phyloP scores from a whole-genome alignment of 2,113 vertebrate species.

The Oncorhynchus mykiss region DNA sequence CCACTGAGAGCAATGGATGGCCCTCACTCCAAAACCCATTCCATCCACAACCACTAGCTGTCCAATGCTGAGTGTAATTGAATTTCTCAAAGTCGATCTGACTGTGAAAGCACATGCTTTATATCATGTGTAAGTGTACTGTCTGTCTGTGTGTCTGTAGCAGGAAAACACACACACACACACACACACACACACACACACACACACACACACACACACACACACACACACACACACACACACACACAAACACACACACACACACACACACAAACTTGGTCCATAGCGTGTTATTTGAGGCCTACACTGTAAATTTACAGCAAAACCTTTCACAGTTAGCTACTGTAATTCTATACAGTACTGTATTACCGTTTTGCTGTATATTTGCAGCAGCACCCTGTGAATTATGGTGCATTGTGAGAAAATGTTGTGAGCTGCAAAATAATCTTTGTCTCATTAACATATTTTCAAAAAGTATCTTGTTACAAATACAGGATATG shows the following conservation, averaged over 20 bases:
- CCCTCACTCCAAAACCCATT: slow-evolving; percentile 43
- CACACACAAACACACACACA: neutral
- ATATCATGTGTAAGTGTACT: slow-evolving; percentile 11
- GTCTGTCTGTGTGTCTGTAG: neutral
- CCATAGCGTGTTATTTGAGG: neutral
- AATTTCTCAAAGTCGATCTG: slow-evolving; percentile 53
- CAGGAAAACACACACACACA: slow-evolving; percentile 1
- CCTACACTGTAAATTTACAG: neutral
- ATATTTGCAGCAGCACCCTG: too few species aligned
- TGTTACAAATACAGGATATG: too few species aligned
- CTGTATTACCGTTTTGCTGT: too few species aligned
- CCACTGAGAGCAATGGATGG: slow-evolving; percentile 41
- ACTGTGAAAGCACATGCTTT: slow-evolving; percentile 38
- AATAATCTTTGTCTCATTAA: too few species aligned
- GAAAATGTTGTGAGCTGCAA: too few species aligned
- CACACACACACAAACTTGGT: too few species aligned
- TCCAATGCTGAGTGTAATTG: slow-evolving; percentile 56
- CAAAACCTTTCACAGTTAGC: too few species aligned
- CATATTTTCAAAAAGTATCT: too few species aligned
- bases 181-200: too few species aligned
- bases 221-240: neutral
- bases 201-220: too few species aligned
- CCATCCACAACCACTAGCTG: slow-evolving; percentile 44
- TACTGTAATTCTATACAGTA: too few species aligned
- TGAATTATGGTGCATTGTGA: too few species aligned